Conservation (phyloP, 2,888 invertebrate genomes). For the Globia sparganii region DNA sequence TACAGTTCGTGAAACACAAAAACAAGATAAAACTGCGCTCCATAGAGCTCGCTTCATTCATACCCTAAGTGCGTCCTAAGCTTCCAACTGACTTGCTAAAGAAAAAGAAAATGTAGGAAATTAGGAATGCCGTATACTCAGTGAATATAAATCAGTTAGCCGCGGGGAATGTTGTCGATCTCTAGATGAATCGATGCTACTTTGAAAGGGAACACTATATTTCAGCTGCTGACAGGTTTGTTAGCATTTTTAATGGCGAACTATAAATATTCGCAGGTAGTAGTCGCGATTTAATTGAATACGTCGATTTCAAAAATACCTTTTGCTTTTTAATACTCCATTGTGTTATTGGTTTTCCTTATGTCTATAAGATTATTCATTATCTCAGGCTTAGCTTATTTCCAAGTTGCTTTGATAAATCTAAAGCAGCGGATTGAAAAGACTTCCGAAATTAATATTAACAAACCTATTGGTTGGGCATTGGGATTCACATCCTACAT, state of each 20-base stretch:
- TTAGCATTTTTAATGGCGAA: constrained; percentile 36
- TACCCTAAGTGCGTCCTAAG: constrained; percentile 8
- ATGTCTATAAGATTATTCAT: background rate
- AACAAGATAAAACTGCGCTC: no score
- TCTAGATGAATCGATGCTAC: constrained; percentile 46
- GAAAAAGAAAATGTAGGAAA: constrained; percentile 53
- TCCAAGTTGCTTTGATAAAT: background rate
- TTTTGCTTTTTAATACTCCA: background rate
- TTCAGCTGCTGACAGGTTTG: constrained; percentile 40
- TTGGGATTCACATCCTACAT: background rate
- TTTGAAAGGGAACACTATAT: constrained; percentile 45
- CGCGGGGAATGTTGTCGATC: constrained; percentile 48
- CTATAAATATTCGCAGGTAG: constrained; percentile 26
- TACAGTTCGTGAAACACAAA: no score
- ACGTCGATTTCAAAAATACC: constrained; percentile 12
- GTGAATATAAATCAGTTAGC: constrained; percentile 65
- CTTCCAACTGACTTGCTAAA: constrained; percentile 41
- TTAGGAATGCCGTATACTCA: constrained; percentile 43
- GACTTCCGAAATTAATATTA: background rate
- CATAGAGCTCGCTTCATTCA: constrained; percentile 1
- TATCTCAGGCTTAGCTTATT: background rate
- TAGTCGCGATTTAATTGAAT: constrained; percentile 26
- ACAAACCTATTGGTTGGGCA: background rate
- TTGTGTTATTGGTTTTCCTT: constrained; percentile 3
- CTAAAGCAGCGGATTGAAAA: background rate